Percentiles rank a stretch among this genome's conserved stretches.
Evolutionary conservation across 2,888 invertebrate genomes (phyloP).

Genomic region (Apamea monoglypha): DNA sequence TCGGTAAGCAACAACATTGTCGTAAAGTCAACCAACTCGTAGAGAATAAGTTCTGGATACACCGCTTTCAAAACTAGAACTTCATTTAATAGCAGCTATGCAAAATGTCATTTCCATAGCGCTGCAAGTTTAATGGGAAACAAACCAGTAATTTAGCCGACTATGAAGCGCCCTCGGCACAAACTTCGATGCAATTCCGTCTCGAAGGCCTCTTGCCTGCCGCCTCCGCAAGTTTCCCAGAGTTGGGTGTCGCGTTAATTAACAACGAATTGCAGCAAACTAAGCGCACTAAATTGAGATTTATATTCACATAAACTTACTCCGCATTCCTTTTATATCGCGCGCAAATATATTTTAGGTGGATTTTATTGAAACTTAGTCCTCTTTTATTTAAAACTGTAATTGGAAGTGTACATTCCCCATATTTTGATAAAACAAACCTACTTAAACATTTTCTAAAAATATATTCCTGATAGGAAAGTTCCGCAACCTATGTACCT

Average conservation of each 20-base stretch:
- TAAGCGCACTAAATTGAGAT: conserved; percentile 58
- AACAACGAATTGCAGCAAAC: conserved; percentile 56
- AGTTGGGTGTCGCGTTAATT: conserved; percentile 61
- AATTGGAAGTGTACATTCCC: background rate
- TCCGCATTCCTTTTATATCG: conserved; percentile 26
- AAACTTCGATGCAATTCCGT: conserved; percentile 68
- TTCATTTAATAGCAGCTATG: conserved; percentile 36
- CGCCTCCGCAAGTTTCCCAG: conserved; percentile 54
- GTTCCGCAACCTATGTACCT: background rate
- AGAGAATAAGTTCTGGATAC: conserved; percentile 6
- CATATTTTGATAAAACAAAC: background rate
- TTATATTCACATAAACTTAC: conserved; percentile 46
- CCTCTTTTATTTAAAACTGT: background rate
- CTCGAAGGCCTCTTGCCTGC: conserved; percentile 58
- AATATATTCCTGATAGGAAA: background rate
- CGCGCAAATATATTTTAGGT: background rate
- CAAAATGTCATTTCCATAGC: conserved; percentile 48
- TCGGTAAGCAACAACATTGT: conserved; percentile 1
- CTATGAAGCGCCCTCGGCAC: conserved; percentile 65
- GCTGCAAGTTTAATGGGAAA: conserved; percentile 71
- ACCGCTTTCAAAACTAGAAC: conserved; percentile 4
- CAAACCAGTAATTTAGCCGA: conserved; percentile 73
- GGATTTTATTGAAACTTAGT: background rate
- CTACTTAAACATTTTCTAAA: background rate
- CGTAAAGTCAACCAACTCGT: background rate